Conservation (phyloP, 1,140 invertebrate species). For the Plutomurus gul region DNA sequence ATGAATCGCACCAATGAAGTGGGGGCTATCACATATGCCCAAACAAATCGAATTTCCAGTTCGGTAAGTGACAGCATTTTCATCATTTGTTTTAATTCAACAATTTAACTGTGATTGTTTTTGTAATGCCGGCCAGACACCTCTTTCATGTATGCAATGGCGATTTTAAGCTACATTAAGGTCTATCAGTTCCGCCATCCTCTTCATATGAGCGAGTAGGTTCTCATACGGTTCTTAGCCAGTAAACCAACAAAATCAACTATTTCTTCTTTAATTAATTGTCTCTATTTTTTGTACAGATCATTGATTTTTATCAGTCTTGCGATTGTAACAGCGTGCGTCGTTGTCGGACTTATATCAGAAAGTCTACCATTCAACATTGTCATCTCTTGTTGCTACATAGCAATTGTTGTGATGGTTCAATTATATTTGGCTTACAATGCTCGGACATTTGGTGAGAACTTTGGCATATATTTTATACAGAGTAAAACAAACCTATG, state of each 20-base stretch:
- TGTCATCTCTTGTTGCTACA: not conserved
- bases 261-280: not conserved
- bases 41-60: slow-evolving; percentile 65
- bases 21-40: slow-evolving; percentile 64
- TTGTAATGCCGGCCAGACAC: slow-evolving; percentile 34
- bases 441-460: not conserved
- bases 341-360: slow-evolving; percentile 45
- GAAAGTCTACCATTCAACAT: not conserved
- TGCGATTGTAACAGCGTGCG: not conserved
- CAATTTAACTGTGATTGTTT: not conserved
- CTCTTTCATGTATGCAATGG: slow-evolving; percentile 53
- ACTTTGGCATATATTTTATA: too few relatives aligned
- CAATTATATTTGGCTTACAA: not conserved
- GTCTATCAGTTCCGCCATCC: slow-evolving; percentile 53
- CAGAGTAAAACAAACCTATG: too few relatives aligned
- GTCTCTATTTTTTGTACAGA: not conserved
- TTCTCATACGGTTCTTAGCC: not conserved
- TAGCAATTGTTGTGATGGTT: not conserved
- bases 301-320: not conserved
- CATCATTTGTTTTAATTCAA: not conserved
- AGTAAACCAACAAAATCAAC: not conserved
- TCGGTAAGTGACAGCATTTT: slow-evolving; percentile 58
- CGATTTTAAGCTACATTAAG: slow-evolving; percentile 45
- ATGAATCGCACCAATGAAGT: too few relatives aligned
- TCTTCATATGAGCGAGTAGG: slow-evolving; percentile 51